These are phyloP conservation scores for Escarpia spicata DNA, from an alignment of 2,888 invertebrate genomes.

Conservation along the genomic window DNA sequence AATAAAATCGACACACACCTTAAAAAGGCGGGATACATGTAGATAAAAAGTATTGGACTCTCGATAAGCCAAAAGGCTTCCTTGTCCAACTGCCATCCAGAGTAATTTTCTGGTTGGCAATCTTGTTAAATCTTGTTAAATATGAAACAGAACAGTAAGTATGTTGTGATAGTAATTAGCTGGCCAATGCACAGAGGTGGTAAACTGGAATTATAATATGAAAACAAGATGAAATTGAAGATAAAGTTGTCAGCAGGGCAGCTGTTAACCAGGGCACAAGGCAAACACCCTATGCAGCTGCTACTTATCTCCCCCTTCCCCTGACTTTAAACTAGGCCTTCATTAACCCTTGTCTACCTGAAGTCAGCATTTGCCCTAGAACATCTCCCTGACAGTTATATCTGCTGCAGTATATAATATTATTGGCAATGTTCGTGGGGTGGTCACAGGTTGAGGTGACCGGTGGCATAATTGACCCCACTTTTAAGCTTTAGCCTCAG, in stretches of 20 bases:
- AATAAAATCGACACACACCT: too few relatives aligned
- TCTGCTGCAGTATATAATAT: background rate
- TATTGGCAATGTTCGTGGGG: too few relatives aligned
- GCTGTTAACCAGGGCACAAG: background rate
- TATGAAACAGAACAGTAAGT: background rate
- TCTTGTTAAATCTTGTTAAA: background rate
- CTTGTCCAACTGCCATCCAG: too few relatives aligned
- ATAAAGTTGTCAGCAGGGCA: background rate
- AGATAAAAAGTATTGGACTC: too few relatives aligned
- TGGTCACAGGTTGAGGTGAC: too few relatives aligned
- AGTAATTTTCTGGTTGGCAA: too few relatives aligned
- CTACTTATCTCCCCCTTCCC: background rate
- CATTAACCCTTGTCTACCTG: background rate
- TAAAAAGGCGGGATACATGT: too few relatives aligned
- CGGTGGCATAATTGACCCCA: too few relatives aligned
- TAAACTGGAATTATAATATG: background rate
- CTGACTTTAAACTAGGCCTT: background rate
- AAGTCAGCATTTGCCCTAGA: background rate
- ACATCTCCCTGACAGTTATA: background rate
- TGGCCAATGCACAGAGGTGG: background rate
- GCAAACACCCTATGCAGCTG: background rate
- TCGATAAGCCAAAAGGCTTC: too few relatives aligned
- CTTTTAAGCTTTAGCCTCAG: too few relatives aligned
- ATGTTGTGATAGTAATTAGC: background rate
- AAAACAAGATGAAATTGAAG: background rate